Base-by-base conservation (phyloP, 2,888 invertebrate species). In the Cephus pygmeus region DNA sequence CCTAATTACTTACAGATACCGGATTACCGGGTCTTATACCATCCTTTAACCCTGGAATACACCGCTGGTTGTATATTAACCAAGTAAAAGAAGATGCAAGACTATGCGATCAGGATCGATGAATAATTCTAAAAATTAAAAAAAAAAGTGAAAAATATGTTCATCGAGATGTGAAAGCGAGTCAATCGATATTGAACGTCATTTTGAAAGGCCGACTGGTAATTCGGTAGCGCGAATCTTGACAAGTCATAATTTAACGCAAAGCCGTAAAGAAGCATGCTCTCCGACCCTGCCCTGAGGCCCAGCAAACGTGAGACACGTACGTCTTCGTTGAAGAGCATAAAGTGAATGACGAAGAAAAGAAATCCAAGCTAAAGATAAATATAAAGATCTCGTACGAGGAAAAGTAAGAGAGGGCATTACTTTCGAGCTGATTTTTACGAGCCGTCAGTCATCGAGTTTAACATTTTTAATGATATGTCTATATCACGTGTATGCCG, bases 171-270 rank as follows among this genome's bases (percentile, higher is more conserved):
- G 9, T 9, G 56, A 23, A 23, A 56, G 9, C 56, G 1, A 23
- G 23, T 9, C 56, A 23, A 9, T 23, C 23, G 9, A 56, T 23
- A 9, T 56, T 23, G 2, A 9, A 56, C 9, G 56, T 23, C 23
- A 23, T 56, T 23, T 56, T 56, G 23, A 56, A 1, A 56, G 56
- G 23, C 23, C 23, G 9, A 23, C 56, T 23, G 56, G 56, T 15
- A 71, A 30, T 30, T 71, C 71, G 71, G 71, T 71, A 71, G 31
- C 71, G 30, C 11, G 12, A 31, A 56, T 87, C 88, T 86, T 87
- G 88, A 88, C 88, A 86, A 85, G 85, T 86, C 83, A 84, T 88
- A 87, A 88, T 88, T 88, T 86, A 88, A 85, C 80, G 86, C 79
- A 78, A 79, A 84, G 84, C 86, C 87, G 85, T 88, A 87, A 88